Base-by-base conservation (phyloP, 2,888 invertebrate genomes). In the Drosophila seclusa region DNA sequence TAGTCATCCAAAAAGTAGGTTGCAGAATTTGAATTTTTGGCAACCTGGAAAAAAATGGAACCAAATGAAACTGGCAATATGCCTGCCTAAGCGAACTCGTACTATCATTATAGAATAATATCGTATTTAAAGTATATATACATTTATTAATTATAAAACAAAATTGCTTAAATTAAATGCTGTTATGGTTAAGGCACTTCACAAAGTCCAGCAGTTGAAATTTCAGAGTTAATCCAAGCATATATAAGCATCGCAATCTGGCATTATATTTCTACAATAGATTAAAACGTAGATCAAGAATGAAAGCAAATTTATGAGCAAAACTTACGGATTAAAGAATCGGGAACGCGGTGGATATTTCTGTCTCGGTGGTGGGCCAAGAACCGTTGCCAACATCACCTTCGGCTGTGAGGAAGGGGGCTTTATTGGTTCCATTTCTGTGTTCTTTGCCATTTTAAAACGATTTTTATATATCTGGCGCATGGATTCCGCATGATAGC, bases 261-360 rank as follows among this genome's bases (percentile, higher is more conserved):
- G 11, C 63, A 50, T 63, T 11, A 69, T 66, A 61, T 80, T 80
- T 42, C 80, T 82, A 36, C 36, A 60, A 31, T 3, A n/a, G 5
- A 10, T 21, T n/a, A 4, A 16, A 2, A 1, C 4, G 11, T 10
- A 40, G 18, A 29, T 53, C 4, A 7, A 2, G 0, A 11, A n/a
- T n/a, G 5, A 31, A 21, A 1, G 0, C 0, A 34, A 42, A 34
- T 11, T 31, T 8, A 18, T 18, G 5, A 5, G 18, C 7, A 55
- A 36, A 5, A 67, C 76, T 36, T 72, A 81, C 83, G 81, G 83
- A 70, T 78, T 81, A 27, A 65, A 78, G 31, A 55, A 76, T 2
- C 62, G 81, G n/a, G 69, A 81, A 13, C 72, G 78, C 5, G 65
- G 69, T 27, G 83, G 60, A 42, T 83, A 83, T 34, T 69, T 83